Evolutionary conservation across 2,888 invertebrate genomes (phyloP).

Genomic region (Scaptomyza reducta): DNA sequence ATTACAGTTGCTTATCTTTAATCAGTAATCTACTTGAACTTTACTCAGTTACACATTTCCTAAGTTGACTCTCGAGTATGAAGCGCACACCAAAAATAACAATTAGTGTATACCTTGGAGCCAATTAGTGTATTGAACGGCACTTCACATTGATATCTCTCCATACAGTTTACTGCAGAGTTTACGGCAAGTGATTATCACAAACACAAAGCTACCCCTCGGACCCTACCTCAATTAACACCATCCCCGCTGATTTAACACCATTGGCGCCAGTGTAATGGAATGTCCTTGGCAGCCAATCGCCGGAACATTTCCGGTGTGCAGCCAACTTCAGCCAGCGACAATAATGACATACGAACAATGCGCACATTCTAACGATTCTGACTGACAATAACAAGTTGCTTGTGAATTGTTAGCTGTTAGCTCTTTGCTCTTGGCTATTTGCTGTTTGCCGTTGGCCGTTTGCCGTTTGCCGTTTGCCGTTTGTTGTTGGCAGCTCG

Average conservation of each 20-base stretch:
- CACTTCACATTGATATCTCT: constrained; percentile 1
- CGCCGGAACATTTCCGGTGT: constrained; percentile 39
- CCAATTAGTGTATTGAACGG: constrained; percentile 38
- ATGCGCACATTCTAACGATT: constrained; percentile 55
- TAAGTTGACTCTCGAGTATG: neutral
- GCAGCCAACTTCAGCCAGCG: constrained; percentile 25
- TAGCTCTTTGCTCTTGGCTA: constrained; percentile 13
- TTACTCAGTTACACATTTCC: neutral
- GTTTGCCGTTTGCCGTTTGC: constrained; percentile 13
- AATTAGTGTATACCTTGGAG: constrained; percentile 2
- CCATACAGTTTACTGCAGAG: constrained; percentile 5
- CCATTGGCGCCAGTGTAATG: constrained; percentile 22
- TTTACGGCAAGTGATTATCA: constrained; percentile 25
- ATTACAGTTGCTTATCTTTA: neutral
- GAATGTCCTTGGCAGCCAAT: constrained; percentile 26
- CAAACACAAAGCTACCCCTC: neutral
- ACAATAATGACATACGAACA: constrained; percentile 54
- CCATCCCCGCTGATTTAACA: neutral
- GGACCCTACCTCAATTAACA: neutral
- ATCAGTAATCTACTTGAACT: neutral
- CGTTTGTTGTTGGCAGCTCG: neutral
- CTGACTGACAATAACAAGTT: constrained; percentile 66
- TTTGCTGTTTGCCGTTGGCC: constrained; percentile 16
- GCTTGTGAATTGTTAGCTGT: constrained; percentile 12
- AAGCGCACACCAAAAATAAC: constrained; percentile 4